phyloP scores from a whole-genome alignment of 2,888 invertebrate genomes.

The Epinotia bilunana region DNA sequence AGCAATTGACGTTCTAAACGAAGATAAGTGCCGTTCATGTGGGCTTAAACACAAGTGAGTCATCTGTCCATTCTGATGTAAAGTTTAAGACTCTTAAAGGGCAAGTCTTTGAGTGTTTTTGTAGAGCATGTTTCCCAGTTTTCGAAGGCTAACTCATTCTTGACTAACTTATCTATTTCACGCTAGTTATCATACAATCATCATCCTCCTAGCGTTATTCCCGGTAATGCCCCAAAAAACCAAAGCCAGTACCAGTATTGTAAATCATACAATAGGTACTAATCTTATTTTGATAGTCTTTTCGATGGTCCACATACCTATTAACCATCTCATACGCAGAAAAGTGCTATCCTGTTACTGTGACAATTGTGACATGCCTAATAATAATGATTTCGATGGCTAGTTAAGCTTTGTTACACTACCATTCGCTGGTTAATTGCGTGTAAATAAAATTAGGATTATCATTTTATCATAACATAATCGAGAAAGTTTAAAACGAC shows the following conservation, averaged over 20 bases:
- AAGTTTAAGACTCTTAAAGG: conserved; percentile 46
- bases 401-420: too few species aligned
- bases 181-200: background rate
- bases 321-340: too few species aligned
- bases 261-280: too few species aligned
- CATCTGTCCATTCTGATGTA: conserved; percentile 17
- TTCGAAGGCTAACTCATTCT: background rate
- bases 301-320: too few species aligned
- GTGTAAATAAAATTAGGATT: background rate
- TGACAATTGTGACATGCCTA: too few species aligned
- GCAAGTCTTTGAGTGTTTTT: conserved; percentile 38
- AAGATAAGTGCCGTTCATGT: conserved; percentile 40
- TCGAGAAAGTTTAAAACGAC: conserved; percentile 10
- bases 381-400: too few species aligned
- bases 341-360: too few species aligned
- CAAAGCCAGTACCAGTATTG: too few species aligned
- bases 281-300: too few species aligned
- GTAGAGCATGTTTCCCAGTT: conserved; percentile 1
- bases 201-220: too few species aligned
- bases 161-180: background rate
- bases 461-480: background rate
- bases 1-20: conserved; percentile 65
- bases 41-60: conserved; percentile 16
- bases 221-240: too few species aligned
- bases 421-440: too few species aligned